Percentiles rank a stretch among this genome's conserved stretches.
Evolutionary conservation across 1,140 invertebrate species (phyloP).

Genomic region (Carcinoscorpius rotundicauda): DNA sequence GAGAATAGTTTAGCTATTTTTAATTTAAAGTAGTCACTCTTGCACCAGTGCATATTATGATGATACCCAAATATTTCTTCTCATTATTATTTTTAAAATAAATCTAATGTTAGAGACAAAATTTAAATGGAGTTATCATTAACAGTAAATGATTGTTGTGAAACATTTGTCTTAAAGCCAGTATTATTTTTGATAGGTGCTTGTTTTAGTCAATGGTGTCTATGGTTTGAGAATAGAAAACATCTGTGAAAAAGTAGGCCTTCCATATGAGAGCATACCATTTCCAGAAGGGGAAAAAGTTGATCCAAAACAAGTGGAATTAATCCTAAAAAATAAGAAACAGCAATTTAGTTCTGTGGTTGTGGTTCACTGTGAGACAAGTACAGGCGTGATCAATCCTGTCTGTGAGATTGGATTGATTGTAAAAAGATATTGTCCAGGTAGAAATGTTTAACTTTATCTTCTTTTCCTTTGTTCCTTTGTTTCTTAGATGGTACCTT

Average conservation of each 20-base stretch:
- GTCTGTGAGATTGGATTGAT: conserved; percentile 33
- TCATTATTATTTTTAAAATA: too few relatives aligned
- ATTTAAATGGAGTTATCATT: too few relatives aligned
- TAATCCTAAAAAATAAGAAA: conserved; percentile 21
- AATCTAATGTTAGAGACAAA: too few relatives aligned
- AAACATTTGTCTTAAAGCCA: too few relatives aligned
- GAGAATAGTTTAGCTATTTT: too few relatives aligned
- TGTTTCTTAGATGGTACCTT: too few relatives aligned
- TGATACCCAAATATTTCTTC: too few relatives aligned
- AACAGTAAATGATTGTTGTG: too few relatives aligned
- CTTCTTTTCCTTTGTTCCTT: too few relatives aligned
- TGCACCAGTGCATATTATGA: too few relatives aligned
- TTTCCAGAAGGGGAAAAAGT: conserved; percentile 35
- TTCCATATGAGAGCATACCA: conserved; percentile 28
- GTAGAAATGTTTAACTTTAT: conserved; percentile 12
- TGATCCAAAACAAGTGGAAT: conserved; percentile 25
- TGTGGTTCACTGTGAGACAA: background rate
- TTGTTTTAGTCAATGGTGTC: background rate
- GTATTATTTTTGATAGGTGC: conserved; percentile 4
- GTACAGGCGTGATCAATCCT: conserved; percentile 24
- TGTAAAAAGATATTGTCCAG: conserved; percentile 30
- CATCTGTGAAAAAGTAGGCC: conserved; percentile 22
- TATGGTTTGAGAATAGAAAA: background rate
- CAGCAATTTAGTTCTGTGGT: conserved; percentile 19
- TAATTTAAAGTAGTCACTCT: too few relatives aligned